Evolutionary conservation across 2,797 vertebrate genomes (phyloP).

Genomic region (Anomalospiza imberbis): DNA sequence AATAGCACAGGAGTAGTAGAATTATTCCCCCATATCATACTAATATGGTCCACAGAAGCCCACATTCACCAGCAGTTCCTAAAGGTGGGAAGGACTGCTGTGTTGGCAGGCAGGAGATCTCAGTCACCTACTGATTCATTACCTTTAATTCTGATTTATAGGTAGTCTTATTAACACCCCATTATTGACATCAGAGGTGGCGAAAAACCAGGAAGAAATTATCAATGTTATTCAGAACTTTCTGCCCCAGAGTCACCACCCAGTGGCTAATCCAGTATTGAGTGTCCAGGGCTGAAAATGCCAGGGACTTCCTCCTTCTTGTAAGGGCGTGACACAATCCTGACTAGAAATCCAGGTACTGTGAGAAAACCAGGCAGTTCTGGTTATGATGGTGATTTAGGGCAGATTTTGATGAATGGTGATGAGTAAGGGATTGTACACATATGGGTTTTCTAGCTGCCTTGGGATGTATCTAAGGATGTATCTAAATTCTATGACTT

Average conservation of each 20-base stretch:
- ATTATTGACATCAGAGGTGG: background rate
- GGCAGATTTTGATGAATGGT: background rate
- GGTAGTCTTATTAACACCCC: background rate
- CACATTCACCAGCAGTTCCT: background rate
- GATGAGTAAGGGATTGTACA: background rate
- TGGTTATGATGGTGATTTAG: background rate
- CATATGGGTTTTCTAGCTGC: background rate
- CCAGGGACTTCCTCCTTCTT: background rate
- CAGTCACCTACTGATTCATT: background rate
- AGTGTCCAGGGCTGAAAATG: background rate
- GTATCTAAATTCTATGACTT: background rate
- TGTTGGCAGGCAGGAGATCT: background rate
- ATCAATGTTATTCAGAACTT: background rate
- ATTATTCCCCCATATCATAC: background rate
- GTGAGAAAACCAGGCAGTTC: background rate
- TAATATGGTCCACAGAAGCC: background rate
- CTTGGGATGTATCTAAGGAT: background rate
- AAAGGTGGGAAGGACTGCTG: background rate
- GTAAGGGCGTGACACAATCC: background rate
- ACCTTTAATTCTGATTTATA: background rate
- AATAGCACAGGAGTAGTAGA: background rate
- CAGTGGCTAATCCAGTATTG: background rate
- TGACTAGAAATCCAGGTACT: background rate
- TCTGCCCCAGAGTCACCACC: background rate
- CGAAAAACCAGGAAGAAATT: background rate